phyloP scores from a whole-genome alignment of 2,888 invertebrate genomes.

The Beris morrisii region DNA sequence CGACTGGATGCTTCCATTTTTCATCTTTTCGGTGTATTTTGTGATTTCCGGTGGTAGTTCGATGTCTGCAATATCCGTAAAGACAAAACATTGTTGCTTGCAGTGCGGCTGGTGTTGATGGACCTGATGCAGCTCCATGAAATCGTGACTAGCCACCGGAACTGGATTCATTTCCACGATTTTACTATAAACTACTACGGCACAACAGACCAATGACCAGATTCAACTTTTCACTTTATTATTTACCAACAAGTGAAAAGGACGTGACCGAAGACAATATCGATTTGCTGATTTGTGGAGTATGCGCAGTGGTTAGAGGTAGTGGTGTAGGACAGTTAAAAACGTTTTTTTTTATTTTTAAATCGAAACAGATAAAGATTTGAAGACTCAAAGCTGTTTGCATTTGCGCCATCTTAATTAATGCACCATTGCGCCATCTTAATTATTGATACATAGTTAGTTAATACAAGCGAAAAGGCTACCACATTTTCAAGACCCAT shows the following conservation, averaged over 20 bases:
- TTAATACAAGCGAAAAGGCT: too few species aligned
- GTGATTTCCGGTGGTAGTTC: conserved; percentile 56
- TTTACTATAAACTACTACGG: background rate
- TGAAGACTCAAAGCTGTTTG: too few species aligned
- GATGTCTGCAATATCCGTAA: conserved; percentile 56
- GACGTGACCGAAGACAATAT: conserved; percentile 11
- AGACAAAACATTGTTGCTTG: conserved; percentile 56
- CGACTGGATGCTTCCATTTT: conserved; percentile 51
- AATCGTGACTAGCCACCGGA: conserved; percentile 54
- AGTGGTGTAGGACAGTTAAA: too few species aligned
- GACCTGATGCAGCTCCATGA: conserved; percentile 54
- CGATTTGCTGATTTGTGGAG: background rate
- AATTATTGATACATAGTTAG: too few species aligned
- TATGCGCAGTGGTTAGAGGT: conserved; percentile 1
- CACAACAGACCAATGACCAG: background rate
- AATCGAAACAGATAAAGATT: too few species aligned
- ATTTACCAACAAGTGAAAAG: conserved; percentile 33
- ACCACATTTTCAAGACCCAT: too few species aligned
- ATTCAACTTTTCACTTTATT: conserved; percentile 4
- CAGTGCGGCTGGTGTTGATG: conserved; percentile 51
- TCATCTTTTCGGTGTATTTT: conserved; percentile 53
- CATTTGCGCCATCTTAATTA: too few species aligned
- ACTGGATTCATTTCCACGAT: conserved; percentile 47
- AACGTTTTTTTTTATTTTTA: too few species aligned
- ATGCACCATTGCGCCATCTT: too few species aligned